phyloP scores from a whole-genome alignment of 1,140 invertebrate species.

The Eurosta solidaginis region DNA sequence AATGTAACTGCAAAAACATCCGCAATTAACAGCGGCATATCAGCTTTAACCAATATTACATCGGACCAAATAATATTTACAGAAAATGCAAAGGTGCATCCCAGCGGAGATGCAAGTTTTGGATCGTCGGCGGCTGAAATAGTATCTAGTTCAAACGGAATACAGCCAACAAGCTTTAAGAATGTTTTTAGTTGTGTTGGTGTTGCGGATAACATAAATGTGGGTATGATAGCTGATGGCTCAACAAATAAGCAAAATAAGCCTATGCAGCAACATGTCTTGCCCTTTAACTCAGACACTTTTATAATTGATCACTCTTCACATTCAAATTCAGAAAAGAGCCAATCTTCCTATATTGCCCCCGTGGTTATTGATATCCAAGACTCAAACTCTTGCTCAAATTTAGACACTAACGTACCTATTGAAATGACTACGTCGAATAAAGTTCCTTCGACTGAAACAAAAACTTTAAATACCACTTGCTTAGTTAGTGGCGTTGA shows the following conservation, averaged over 20 bases:
- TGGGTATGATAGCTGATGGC: background rate
- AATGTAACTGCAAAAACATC: background rate
- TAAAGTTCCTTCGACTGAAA: background rate
- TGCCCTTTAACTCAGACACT: background rate
- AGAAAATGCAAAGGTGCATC: background rate
- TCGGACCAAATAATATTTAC: background rate
- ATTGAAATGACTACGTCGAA: background rate
- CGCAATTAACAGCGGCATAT: background rate
- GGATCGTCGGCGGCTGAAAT: too few species aligned
- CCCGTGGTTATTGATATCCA: slow-evolving; percentile 51
- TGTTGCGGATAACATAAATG: background rate
- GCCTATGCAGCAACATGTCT: background rate
- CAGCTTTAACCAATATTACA: background rate
- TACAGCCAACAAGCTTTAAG: slow-evolving; percentile 41
- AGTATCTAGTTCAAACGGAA: background rate
- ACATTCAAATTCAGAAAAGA: slow-evolving; percentile 38
- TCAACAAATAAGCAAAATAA: background rate
- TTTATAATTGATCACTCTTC: slow-evolving; percentile 40
- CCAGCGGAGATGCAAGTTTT: background rate
- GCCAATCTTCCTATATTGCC: slow-evolving; percentile 39
- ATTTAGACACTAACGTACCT: slow-evolving; percentile 30
- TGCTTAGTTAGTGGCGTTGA: background rate
- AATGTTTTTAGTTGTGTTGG: slow-evolving; percentile 41
- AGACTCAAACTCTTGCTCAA: slow-evolving; percentile 52
- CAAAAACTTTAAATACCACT: background rate